These are phyloP conservation scores for Pheosia tremula DNA, from an alignment of 2,888 invertebrate species.

Conservation along the genomic window DNA sequence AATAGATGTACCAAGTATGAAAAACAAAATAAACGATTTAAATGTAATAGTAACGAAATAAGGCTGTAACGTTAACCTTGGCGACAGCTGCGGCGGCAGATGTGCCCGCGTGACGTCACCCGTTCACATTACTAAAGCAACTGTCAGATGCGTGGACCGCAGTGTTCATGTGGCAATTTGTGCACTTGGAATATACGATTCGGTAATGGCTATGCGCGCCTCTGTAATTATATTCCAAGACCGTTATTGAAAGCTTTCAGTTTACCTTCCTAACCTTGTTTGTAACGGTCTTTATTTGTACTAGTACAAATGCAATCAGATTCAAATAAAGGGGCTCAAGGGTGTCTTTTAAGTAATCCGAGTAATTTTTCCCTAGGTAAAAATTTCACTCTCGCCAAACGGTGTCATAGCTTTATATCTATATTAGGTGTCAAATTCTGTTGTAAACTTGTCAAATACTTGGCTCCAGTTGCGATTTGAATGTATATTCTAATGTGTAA, in stretches of 20 bases:
- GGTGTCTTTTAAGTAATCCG: no score
- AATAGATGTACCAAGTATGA: constrained; percentile 7
- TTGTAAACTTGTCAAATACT: no score
- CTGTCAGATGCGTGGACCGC: constrained; percentile 12
- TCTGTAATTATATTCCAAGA: neutral
- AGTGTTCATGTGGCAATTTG: neutral
- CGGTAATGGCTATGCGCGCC: neutral
- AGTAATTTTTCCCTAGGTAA: no score
- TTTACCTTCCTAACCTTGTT: neutral
- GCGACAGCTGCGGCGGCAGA: constrained; percentile 57
- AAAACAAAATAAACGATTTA: constrained; percentile 24
- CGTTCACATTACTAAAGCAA: constrained; percentile 40
- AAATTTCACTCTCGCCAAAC: no score
- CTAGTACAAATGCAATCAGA: neutral
- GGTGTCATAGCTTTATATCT: no score
- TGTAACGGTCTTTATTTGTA: neutral
- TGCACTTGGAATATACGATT: constrained; percentile 1
- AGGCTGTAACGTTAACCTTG: constrained; percentile 49
- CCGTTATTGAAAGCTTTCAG: neutral
- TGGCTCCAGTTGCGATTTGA: no score
- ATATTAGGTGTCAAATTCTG: no score
- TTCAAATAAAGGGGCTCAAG: neutral
- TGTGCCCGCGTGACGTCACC: constrained; percentile 51
- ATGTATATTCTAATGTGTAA: no score
- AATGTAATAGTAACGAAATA: constrained; percentile 29